Percentiles rank a stretch among this genome's conserved stretches.
Conservation (phyloP, 2,797 vertebrate genomes). For the Sitta carolinensis region DNA sequence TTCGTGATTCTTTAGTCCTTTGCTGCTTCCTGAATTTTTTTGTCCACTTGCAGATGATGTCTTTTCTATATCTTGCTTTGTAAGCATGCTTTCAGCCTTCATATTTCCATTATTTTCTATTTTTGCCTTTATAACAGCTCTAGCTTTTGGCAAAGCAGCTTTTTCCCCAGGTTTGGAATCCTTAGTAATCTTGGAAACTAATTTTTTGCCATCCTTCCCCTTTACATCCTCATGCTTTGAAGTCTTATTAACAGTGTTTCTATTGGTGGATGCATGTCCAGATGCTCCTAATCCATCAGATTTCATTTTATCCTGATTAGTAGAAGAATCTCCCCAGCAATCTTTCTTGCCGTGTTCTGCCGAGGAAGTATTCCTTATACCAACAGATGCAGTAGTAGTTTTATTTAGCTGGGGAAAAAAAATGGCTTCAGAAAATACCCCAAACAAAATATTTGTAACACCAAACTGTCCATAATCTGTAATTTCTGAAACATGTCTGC, state of each 20-base stretch:
- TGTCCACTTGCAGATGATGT: slow-evolving; percentile 73
- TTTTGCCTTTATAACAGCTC: slow-evolving; percentile 77
- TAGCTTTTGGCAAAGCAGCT: slow-evolving; percentile 79
- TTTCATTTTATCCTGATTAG: slow-evolving; percentile 88
- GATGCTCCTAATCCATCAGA: slow-evolving; percentile 90
- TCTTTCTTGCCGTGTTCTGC: slow-evolving; percentile 69
- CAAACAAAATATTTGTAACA: not conserved
- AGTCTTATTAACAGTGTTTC: slow-evolving; percentile 78
- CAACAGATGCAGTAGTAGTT: slow-evolving; percentile 77
- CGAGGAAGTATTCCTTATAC: slow-evolving; percentile 74
- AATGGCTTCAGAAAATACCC: not conserved
- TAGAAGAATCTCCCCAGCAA: slow-evolving; percentile 59
- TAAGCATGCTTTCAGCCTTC: slow-evolving; percentile 65
- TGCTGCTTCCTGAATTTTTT: slow-evolving; percentile 73
- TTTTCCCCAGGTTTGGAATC: slow-evolving; percentile 80
- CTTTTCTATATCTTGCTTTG: slow-evolving; percentile 73
- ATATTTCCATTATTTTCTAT: slow-evolving; percentile 79
- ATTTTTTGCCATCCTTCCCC: slow-evolving; percentile 82
- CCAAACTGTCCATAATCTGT: not conserved
- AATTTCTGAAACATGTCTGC: not conserved
- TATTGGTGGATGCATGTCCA: slow-evolving; percentile 75
- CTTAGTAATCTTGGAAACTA: slow-evolving; percentile 71
- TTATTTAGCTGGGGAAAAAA: slow-evolving; percentile 78
- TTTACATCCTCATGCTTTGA: slow-evolving; percentile 81
- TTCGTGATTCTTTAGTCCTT: slow-evolving; percentile 78